Conservation (phyloP, 2,797 vertebrate species). For the Psittacula echo region DNA sequence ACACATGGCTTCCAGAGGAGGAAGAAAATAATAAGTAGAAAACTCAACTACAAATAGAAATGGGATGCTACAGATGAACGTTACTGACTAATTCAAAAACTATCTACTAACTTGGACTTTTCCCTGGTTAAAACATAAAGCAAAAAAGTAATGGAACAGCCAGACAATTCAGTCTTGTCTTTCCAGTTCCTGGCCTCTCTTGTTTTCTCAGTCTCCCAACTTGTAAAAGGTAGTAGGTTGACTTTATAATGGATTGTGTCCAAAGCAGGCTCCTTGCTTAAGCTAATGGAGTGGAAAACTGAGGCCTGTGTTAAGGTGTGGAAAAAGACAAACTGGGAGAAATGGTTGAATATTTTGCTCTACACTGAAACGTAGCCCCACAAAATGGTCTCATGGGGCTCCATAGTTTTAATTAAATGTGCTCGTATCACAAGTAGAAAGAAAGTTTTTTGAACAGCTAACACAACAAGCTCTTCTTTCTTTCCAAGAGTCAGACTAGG, state of each 20-base stretch:
- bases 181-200: conserved; percentile 15
- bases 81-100: conserved; percentile 20
- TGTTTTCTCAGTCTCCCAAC: conserved; percentile 30
- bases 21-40: background rate
- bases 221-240: conserved; percentile 24
- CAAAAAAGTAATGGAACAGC: background rate
- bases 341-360: background rate
- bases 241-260: conserved; percentile 50
- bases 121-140: conserved; percentile 24
- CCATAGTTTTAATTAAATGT: background rate
- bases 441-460: background rate
- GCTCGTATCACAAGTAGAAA: background rate
- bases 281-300: conserved; percentile 47
- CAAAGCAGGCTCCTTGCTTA: conserved; percentile 50
- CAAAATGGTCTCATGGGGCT: background rate
- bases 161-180: conserved; percentile 4
- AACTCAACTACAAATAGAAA: conserved; percentile 21
- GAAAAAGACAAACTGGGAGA: conserved; percentile 51
- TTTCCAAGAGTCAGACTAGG: background rate
- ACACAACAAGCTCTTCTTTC: background rate
- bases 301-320: background rate
- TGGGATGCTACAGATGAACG: conserved; percentile 24
- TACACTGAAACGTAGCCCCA: background rate
- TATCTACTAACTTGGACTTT: conserved; percentile 5
- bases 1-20: conserved; percentile 3